Evolutionary conservation across 2,797 vertebrate species (phyloP).

Genomic region (Tokudaia muenninki): DNA sequence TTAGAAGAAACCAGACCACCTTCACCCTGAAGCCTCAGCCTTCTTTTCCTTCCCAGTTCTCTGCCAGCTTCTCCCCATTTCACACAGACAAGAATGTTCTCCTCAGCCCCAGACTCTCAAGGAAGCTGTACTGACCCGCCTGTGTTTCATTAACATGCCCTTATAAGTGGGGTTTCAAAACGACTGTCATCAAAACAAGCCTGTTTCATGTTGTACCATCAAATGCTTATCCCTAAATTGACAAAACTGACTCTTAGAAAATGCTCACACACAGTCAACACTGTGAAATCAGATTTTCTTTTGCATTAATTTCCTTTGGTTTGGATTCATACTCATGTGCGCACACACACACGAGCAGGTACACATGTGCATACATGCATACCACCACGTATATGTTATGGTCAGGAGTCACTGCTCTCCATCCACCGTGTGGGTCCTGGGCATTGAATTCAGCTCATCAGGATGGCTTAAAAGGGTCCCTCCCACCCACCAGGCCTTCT

Average conservation of each 20-base stretch:
- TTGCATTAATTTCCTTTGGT: background rate
- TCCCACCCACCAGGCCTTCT: background rate
- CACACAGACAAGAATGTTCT: too few species aligned
- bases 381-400: background rate
- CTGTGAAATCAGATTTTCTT: conserved; percentile 4
- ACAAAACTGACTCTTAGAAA: background rate
- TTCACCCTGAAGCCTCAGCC: background rate
- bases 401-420: too few species aligned
- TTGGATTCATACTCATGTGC: too few species aligned
- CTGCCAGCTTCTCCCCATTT: background rate
- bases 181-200: background rate
- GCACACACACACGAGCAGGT: background rate
- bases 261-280: background rate
- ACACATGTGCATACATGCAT: too few species aligned
- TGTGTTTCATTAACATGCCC: background rate
- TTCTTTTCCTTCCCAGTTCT: background rate
- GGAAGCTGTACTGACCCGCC: too few species aligned
- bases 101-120: background rate
- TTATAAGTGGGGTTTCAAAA: background rate
- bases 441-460: background rate
- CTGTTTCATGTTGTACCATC: background rate
- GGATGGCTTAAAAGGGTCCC: too few species aligned
- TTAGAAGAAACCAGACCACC: background rate
- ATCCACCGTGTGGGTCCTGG: background rate
- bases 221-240: background rate